These are phyloP conservation scores for Dromius quadrimaculatus DNA, from an alignment of 2,888 invertebrate genomes.

Conservation along the genomic window DNA sequence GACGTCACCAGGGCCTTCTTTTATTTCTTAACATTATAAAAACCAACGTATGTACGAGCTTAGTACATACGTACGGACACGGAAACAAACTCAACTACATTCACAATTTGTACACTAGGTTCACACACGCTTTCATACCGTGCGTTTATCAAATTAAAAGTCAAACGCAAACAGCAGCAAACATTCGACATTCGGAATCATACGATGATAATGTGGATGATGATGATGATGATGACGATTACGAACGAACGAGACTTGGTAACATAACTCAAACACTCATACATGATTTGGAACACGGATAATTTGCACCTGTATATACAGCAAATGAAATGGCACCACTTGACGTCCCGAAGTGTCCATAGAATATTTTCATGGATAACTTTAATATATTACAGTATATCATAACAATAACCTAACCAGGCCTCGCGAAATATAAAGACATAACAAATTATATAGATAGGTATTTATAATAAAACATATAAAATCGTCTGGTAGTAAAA, in stretches of 20 bases:
- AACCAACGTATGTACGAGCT: not conserved
- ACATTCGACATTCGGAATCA: slow-evolving; percentile 1
- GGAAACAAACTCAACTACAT: slow-evolving; percentile 27
- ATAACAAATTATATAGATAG: slow-evolving; percentile 47
- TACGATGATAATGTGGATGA: too few species aligned
- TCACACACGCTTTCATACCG: slow-evolving; percentile 27
- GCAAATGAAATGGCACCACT: slow-evolving; percentile 49
- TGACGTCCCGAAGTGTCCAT: slow-evolving; percentile 41
- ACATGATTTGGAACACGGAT: slow-evolving; percentile 39
- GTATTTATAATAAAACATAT: slow-evolving; percentile 47
- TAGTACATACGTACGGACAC: slow-evolving; percentile 16
- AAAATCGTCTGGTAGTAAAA: slow-evolving; percentile 49
- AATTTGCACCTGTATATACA: slow-evolving; percentile 51
- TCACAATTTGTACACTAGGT: slow-evolving; percentile 35
- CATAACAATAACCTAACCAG: slow-evolving; percentile 52
- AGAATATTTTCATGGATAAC: slow-evolving; percentile 47
- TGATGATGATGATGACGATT: too few species aligned
- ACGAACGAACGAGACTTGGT: slow-evolving; percentile 36
- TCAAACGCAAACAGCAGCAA: slow-evolving; percentile 19
- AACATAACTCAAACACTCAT: slow-evolving; percentile 33
- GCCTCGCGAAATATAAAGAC: slow-evolving; percentile 50
- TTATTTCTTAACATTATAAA: slow-evolving; percentile 14
- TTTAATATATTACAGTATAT: slow-evolving; percentile 49
- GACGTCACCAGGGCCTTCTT: not conserved
- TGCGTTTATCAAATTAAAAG: slow-evolving; percentile 16